Evolutionary conservation across 2,888 invertebrate genomes (phyloP).

Genomic region (Thera britannica): DNA sequence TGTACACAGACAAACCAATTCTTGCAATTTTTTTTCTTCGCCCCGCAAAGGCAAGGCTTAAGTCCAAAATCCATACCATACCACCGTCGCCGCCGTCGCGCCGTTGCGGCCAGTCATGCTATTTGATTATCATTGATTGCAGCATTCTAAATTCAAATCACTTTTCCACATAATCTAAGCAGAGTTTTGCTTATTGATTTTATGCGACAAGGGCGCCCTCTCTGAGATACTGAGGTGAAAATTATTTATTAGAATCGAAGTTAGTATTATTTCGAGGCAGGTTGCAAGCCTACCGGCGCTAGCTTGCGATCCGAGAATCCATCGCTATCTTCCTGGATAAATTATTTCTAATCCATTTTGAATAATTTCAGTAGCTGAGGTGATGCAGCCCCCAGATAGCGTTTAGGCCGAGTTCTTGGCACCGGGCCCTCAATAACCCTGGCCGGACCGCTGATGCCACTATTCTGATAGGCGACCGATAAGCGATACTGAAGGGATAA

Average conservation of each 20-base stretch:
- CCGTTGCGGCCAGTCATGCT: too few species aligned
- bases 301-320: not conserved
- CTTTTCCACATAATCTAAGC: too few species aligned
- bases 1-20: too few species aligned
- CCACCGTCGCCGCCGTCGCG: too few species aligned
- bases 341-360: conserved; percentile 54
- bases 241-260: too few species aligned
- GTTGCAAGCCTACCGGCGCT: not conserved
- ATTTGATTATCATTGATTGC: too few species aligned
- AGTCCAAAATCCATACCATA: too few species aligned
- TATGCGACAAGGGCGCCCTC: not conserved
- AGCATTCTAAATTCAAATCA: too few species aligned
- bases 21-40: too few species aligned
- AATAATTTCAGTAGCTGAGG: conserved; percentile 60
- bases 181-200: too few species aligned
- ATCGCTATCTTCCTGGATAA: conserved; percentile 4
- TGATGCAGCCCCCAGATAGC: conserved; percentile 60
- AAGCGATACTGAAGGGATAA: conserved; percentile 27
- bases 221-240: not conserved
- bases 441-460: conserved; percentile 35
- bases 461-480: conserved; percentile 42
- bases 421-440: conserved; percentile 59
- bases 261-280: not conserved
- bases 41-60: too few species aligned
- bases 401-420: conserved; percentile 72